Evolutionary conservation across 2,888 invertebrate species (phyloP), one percentile per base, ranked within the genome.

Genomic region (Phaedon cochleariae): DNA sequence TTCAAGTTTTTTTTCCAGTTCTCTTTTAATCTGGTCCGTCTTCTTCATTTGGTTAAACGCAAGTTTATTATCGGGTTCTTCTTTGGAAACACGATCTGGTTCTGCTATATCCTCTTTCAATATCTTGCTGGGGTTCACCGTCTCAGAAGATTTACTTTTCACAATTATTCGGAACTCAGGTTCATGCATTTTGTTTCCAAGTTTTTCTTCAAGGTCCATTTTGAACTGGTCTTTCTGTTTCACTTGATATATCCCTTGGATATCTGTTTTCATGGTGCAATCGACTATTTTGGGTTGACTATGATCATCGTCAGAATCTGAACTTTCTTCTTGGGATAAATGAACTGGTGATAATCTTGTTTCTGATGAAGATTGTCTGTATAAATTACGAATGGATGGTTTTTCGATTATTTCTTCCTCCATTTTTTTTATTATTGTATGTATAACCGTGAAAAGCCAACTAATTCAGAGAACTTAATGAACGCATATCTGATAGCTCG

Each of bases 361-460:
- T 76, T 82, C 82, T 12, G 76, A 53, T 2, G 79, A 80, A 15
- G 79, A 79, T 71, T 79, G 80, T 58, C 81, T 70, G 61, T 71
- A 80, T 59, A 81, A 74, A 63, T 76, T 68, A 57, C 69, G 71
- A 52, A 71, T 69, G 45, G 73, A 59, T 3, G 81, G 80, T 68
- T 72, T 78, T 73, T 79, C 76, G 15, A 76, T 49, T 15, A 66
- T 54, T 51, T 77, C 75, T 37, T 74, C 72, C 12, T 71, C 66
- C 77, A 66, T 70, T 58, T 54, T 62, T 52, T 21, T 12, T 9
- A 12, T n/a, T n/a, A n/a, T n/a, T n/a, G n/a, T n/a, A n/a, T n/a
- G n/a, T n/a, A n/a, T n/a, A n/a, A n/a, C n/a, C n/a, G n/a, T n/a
- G n/a, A n/a, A n/a, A 12, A 41, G 26, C 3, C 26, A 41, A 41